Percentiles rank a stretch among this genome's conserved stretches.
phyloP scores from a whole-genome alignment of 2,113 vertebrate genomes.

The Rhineura floridana region DNA sequence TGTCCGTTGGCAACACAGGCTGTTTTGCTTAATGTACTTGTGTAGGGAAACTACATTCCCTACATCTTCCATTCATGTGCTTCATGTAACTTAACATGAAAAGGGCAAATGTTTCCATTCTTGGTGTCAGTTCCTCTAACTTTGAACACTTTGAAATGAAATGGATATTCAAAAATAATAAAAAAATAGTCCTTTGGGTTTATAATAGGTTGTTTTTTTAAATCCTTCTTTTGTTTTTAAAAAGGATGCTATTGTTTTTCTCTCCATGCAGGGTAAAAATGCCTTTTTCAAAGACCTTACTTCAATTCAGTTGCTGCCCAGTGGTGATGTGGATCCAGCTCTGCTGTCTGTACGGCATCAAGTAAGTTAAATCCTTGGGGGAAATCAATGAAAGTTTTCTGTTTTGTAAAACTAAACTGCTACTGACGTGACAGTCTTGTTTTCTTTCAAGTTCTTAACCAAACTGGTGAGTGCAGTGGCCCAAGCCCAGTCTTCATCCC shows the following conservation, averaged over 20 bases:
- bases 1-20: background rate
- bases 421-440: background rate
- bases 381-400: background rate
- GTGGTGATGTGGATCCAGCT: constrained; percentile 89
- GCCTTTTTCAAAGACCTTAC: constrained; percentile 97
- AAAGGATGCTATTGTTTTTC: constrained; percentile 5
- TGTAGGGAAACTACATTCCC: background rate
- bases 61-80: background rate
- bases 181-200: background rate
- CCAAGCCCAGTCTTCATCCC: constrained; percentile 73
- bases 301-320: constrained; percentile 94
- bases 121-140: background rate
- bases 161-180: background rate
- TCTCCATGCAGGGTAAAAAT: constrained; percentile 88
- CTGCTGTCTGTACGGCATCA: constrained; percentile 87
- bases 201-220: constrained; percentile 6
- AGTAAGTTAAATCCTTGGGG: constrained; percentile 71
- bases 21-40: background rate
- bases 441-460: constrained; percentile 85
- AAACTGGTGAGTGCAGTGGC: constrained; percentile 86
- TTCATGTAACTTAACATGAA: background rate
- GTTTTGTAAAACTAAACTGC: constrained; percentile 18
- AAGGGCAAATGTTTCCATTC: background rate
- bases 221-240: background rate
- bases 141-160: background rate